phyloP scores from a whole-genome alignment of 2,797 vertebrate genomes.

The Eleutherodactylus coqui region DNA sequence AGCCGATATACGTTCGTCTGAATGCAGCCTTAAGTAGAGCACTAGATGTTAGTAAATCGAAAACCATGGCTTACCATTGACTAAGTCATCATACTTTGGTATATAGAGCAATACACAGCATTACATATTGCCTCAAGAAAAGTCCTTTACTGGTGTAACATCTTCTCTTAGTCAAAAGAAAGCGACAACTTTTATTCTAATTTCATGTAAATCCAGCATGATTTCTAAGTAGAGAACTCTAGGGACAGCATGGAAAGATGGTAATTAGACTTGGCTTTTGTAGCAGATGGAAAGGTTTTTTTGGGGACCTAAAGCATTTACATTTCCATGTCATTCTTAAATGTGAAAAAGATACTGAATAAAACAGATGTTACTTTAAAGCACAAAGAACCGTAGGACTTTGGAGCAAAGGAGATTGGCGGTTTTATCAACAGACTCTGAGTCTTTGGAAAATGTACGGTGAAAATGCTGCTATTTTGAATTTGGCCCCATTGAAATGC shows the following conservation, averaged over 20 bases:
- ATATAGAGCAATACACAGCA: neutral
- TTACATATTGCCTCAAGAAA: neutral
- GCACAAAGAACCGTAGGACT: constrained; percentile 16
- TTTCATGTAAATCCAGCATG: constrained; percentile 47
- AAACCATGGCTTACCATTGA: neutral
- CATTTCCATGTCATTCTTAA: constrained; percentile 46
- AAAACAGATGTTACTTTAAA: constrained; percentile 50
- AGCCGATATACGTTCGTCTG: too few species aligned
- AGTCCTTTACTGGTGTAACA: neutral
- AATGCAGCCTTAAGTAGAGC: neutral
- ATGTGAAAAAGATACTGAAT: constrained; percentile 38
- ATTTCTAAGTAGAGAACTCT: constrained; percentile 45
- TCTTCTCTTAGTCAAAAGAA: neutral
- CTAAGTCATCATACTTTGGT: neutral
- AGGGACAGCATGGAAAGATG: constrained; percentile 31
- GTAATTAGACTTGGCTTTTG: constrained; percentile 46
- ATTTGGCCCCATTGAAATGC: neutral
- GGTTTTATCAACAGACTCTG: constrained; percentile 12
- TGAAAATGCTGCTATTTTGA: neutral
- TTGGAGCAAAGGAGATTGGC: constrained; percentile 15
- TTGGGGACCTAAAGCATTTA: constrained; percentile 32
- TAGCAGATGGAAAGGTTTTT: constrained; percentile 50
- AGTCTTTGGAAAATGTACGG: neutral
- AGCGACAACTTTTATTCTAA: constrained; percentile 37
- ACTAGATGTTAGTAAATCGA: neutral